Evolutionary conservation across 2,888 invertebrate species (phyloP), one percentile per base, ranked within the genome.

Genomic region (Tortrix viridana): DNA sequence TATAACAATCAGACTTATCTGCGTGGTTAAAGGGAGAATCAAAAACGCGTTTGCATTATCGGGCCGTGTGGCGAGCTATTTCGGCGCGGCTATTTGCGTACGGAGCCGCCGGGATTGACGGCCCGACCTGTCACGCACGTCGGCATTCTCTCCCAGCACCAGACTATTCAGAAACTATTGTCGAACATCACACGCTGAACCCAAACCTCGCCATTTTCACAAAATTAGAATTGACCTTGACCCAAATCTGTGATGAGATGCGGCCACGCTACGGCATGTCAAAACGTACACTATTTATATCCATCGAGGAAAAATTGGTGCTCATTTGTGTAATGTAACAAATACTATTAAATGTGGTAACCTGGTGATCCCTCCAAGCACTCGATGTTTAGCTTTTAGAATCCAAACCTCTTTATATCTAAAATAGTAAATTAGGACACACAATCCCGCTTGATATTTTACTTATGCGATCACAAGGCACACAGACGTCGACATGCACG

Each of bases 101-200:
- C 71, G 79, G 86, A 85, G 90, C 89, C 86, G 89, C 91, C 87
- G 85, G 84, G 90, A 91, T 92, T 92, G 92, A 92, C 90, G 90
- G 88, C 57, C 63, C 68, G 85, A 84, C 84, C 82, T 90, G 89
- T 90, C 91, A 90, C 82, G 81, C 76, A 79, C 87, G 85, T 86
- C 71, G 69, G 77, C 77, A 79, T 80, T 80, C 76, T 82, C 74
- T 71, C 76, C 81, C 79, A 74, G 82, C 77, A 73, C 43, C 41
- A 65, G 62, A 72, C 75, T 67, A 79, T 76, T 72, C 71, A 75
- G 76, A 77, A 65, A 67, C 66, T 60, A 74, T 72, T 65, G 56
- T 43, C 69, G 57, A 55, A 56, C 68, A 60, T 52, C 65, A 67
- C 68, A 65, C 12, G 63, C 66, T 60, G 49, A 48, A 60, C 47